phyloP scores from a whole-genome alignment of 2,888 invertebrate genomes.

The Crossocerus cetratus region DNA sequence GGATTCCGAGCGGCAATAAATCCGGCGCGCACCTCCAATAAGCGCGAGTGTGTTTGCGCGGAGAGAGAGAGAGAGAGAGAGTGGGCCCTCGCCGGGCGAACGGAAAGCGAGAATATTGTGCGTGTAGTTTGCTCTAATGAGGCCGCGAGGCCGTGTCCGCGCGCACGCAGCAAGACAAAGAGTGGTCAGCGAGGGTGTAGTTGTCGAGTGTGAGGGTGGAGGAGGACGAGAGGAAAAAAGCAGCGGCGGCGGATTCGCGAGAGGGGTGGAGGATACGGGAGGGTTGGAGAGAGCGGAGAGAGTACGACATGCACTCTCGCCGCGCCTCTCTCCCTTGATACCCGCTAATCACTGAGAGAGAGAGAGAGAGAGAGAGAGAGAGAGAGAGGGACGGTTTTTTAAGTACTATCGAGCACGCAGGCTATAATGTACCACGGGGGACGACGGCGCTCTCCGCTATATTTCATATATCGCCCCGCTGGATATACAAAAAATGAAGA shows the following conservation, averaged over 20 bases:
- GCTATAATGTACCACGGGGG: conserved; percentile 44
- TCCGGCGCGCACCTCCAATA: too few species aligned
- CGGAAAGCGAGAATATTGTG: conserved; percentile 8
- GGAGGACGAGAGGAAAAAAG: conserved; percentile 7
- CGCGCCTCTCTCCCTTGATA: conserved; percentile 49
- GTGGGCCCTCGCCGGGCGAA: not conserved
- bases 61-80: too few species aligned
- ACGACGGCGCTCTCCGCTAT: conserved; percentile 39
- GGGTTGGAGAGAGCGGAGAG: conserved; percentile 19
- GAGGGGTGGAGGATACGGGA: not conserved
- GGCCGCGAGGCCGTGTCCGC: conserved; percentile 43
- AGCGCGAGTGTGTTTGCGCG: too few species aligned
- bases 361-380: too few species aligned
- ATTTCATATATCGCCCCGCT: conserved; percentile 48
- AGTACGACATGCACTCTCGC: conserved; percentile 49
- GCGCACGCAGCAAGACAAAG: conserved; percentile 27
- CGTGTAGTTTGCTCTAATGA: conserved; percentile 51
- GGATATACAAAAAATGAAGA: conserved; percentile 54
- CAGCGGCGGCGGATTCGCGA: not conserved
- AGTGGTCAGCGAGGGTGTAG: not conserved
- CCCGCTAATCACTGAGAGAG: conserved; percentile 70
- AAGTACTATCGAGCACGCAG: conserved; percentile 60
- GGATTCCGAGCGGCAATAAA: too few species aligned
- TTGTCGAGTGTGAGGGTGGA: conserved; percentile 6
- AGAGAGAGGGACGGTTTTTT: conserved; percentile 63